Base-by-base conservation (phyloP, 2,888 invertebrate genomes). In the Notodonta dromedarius region DNA sequence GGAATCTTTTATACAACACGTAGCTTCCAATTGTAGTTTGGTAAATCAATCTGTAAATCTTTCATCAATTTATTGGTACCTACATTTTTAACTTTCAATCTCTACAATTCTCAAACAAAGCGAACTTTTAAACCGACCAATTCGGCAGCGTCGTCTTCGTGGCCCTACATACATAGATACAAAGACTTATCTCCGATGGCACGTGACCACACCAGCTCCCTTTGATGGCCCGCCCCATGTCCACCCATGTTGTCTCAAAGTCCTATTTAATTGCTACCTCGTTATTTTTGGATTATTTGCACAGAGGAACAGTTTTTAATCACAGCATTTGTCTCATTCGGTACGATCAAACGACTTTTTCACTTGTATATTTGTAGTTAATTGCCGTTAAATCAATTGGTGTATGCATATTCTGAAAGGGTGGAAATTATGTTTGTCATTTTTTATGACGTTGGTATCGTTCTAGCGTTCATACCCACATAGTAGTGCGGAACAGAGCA, bases 281-380 rank as follows among this genome's bases (percentile, higher is more conserved):
- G 90, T 93, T 93, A 93, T 92, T 93, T 90, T 84, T 83, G 93
- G 93, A 93, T 93, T 93, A 93, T 92, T 91, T 92, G 86, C 89
- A 89, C 83, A 86, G 79, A 64, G 71, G 74, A 81, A 82, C 74
- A 77, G 81, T 77, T 87, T 82, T 86, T 88, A 87, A 86, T 88
- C 86, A 82, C 75, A 80, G 73, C 77, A 77, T 71, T 67, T 74
- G 70, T 70, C 63, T 69, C 73, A 70, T 70, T 69, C 81, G 79
- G 84, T 78, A 82, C 79, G 77, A 79, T 88, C 87, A 89, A 89
- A 89, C 83, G 85, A 75, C 77, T 81, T 56, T 24, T 56, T 71
- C 77, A 66, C 73, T 71, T 78, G 76, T 85, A 77, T 80, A 77
- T 80, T 78, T 74, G 75, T 82, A 81, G 74, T 78, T 90, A 88